Evolutionary conservation across 2,113 vertebrate genomes (phyloP), one percentile per base, ranked within the genome.

Genomic region (Dendrocopos noguchii): DNA sequence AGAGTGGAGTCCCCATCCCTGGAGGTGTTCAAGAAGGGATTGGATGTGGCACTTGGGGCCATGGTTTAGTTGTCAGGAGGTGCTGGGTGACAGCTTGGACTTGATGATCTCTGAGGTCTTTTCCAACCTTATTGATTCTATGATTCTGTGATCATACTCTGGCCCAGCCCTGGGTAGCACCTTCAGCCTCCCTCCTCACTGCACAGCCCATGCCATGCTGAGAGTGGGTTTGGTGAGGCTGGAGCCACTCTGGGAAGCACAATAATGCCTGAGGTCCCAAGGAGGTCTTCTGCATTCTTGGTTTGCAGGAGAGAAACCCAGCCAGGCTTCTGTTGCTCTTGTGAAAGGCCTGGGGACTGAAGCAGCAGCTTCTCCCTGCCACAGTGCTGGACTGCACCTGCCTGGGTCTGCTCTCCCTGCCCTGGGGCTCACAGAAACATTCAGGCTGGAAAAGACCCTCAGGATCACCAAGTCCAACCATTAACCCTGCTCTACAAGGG

Each of bases 201-300:
- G 15, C 15, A 18, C 7, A 15, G 20, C 16, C 15, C 9, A 3
- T 5, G 13, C 36, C 28, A 1, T 1, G 4, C 57, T 0, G 0
- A 63, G 15, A 36, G 36, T 46, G 39, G 16, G 5, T 68, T 65
- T 55, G 67, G 9, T 47, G 53, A 64, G 29, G n/a, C 25, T 27
- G 60, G 63, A 65, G 64, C 10, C 33, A 6, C 27, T 17, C 7
- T 2, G 3, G 53, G 44, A 64, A 56, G 18, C 13, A 46, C n/a
- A 39, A 0, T 1, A 5, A 14, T 39, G 22, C 16, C 56, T 0
- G 0, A 24, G 10, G 16, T 75, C 19, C 17, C 0, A 1, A 18
- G 12, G 27, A 27, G 3, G 8, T 10, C 9, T 39, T 31, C 15
- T 22, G 52, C 2, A 0, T 2, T n/a, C 31, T 47, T 27, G 15